These are phyloP conservation scores for Ctenicera cuprea DNA, from an alignment of 2,888 invertebrate genomes.

Conservation along the genomic window DNA sequence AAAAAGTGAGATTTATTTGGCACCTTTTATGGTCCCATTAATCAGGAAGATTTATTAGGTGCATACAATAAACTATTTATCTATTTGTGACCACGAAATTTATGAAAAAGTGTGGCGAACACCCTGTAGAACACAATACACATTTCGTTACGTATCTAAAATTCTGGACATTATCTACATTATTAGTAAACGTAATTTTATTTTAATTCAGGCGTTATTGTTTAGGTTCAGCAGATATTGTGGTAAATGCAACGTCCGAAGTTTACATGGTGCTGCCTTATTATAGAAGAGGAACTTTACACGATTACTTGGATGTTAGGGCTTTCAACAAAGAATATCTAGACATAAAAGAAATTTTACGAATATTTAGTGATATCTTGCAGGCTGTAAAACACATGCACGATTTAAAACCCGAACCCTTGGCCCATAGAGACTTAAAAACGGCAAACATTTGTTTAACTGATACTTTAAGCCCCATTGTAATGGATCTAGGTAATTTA, in stretches of 20 bases:
- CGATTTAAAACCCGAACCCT: conserved; percentile 81
- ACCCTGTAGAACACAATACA: no score
- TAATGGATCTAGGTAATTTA: conserved; percentile 85
- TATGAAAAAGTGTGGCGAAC: no score
- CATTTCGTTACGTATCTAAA: no score
- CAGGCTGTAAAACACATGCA: conserved; percentile 86
- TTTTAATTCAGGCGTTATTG: no score
- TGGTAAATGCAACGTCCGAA: conserved; percentile 82
- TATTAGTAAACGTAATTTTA: no score
- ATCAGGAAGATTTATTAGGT: no score
- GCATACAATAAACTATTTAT: no score
- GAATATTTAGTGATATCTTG: conserved; percentile 83
- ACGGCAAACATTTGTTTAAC: conserved; percentile 88
- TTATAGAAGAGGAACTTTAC: conserved; percentile 85
- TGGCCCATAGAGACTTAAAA: conserved; percentile 91
- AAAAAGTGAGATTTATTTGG: no score
- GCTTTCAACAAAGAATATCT: conserved; percentile 77
- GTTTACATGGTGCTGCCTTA: conserved; percentile 85
- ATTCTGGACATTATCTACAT: no score
- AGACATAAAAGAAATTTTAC: conserved; percentile 79
- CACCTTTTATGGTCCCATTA: no score
- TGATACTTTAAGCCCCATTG: conserved; percentile 81
- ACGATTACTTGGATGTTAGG: conserved; percentile 80
- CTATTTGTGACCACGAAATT: no score
- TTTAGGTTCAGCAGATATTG: conserved; percentile 77